phyloP scores from a whole-genome alignment of 1,140 invertebrate genomes.

The Oedothorax gibbosus region DNA sequence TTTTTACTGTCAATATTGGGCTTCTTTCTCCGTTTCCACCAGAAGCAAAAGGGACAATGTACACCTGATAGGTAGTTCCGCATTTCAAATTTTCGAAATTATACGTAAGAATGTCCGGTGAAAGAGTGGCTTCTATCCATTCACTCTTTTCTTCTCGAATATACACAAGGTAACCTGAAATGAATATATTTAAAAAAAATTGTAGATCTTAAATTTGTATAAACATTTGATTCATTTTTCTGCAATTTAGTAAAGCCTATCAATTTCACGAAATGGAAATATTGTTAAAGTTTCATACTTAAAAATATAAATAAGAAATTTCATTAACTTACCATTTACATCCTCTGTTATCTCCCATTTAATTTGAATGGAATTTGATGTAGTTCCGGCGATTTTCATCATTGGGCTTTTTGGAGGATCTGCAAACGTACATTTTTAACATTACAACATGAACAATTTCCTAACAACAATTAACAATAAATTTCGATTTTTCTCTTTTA shows the following conservation, averaged over 20 bases:
- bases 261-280: too few relatives aligned
- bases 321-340: constrained; percentile 31
- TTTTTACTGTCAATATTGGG: constrained; percentile 25
- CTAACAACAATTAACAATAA: too few relatives aligned
- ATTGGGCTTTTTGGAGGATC: constrained; percentile 48
- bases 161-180: constrained; percentile 45
- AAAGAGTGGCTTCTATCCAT: constrained; percentile 52
- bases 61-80: constrained; percentile 39
- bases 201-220: too few relatives aligned
- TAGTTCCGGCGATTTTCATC: constrained; percentile 28
- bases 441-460: too few relatives aligned
- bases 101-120: constrained; percentile 4
- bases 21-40: constrained; percentile 53
- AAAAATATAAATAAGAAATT: too few relatives aligned
- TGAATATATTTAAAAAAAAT: background rate
- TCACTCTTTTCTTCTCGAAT: constrained; percentile 46
- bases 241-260: too few relatives aligned
- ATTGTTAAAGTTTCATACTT: too few relatives aligned
- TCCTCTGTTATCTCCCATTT: constrained; percentile 36
- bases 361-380: constrained; percentile 48
- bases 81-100: constrained; percentile 54
- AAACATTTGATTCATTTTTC: too few relatives aligned
- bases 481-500: too few relatives aligned
- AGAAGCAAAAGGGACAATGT: constrained; percentile 36
- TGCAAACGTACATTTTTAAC: background rate